Evolutionary conservation across 2,113 vertebrate genomes (phyloP), one percentile per base, ranked within the genome.

Genomic region (Onychorhynchus coronatus): DNA sequence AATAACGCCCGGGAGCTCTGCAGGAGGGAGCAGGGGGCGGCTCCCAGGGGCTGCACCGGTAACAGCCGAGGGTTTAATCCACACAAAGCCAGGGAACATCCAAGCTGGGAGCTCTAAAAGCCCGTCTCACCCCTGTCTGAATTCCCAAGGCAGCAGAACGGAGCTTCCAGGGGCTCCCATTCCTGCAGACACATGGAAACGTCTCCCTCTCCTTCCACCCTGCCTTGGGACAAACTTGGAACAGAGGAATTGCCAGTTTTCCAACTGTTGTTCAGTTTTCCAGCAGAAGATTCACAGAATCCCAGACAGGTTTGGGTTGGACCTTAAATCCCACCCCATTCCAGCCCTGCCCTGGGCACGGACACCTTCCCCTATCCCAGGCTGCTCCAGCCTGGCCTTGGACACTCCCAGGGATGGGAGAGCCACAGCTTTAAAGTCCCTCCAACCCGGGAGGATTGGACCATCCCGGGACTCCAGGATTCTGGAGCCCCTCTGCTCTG

Each of bases 301-400:
- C 5, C 8, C n/a, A 47, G 47, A 30, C 49, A 55, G 28, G 20
- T n/a, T 28, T 41, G 47, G 24, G n/a, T 17, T 7, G 11, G 41
- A 50, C 9, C 25, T 76, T 11, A 68, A 52, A n/a, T 23, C 27
- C 9, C 27, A 39, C 39, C 53, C 53, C 17, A 18, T 24, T n/a
- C n/a, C n/a, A n/a, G n/a, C 39, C 22, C 37, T 44, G 19, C 27
- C 23, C 33, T 15, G 27, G 44, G 42, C 22, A 77, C 46, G 55
- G 46, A 52, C 55, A 53, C 28, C 22, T 70, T 14, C 14, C 53
- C 27, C 25, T 5, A 9, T 0, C 39, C 65, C 33, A 19, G 28
- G 12, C 0, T 9, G n/a, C 39, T 47, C 47, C 33, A 61, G 0
- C 22, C 21, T 12, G 22, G 31, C 46, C 37, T 52, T 5, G 5